Conservation (phyloP, 1,140 invertebrate genomes). For the Drosophila pseudoobscura region DNA sequence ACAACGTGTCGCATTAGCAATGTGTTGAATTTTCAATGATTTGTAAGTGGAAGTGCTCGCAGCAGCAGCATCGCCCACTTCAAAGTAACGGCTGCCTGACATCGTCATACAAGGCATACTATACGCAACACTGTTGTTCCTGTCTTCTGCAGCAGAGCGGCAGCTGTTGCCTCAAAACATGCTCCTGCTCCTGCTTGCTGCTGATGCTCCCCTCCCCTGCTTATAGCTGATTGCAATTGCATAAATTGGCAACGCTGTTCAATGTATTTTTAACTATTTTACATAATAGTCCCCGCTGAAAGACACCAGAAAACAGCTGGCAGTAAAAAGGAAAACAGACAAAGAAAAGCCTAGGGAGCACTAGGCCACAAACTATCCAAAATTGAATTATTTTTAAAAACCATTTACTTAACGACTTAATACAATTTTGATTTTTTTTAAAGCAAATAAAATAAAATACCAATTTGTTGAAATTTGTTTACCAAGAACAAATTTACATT, state of each 20-base stretch:
- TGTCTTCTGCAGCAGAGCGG: conserved; percentile 24
- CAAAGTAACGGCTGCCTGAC: conserved; percentile 24
- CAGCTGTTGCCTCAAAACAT: conserved; percentile 40
- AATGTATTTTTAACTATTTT: conserved; percentile 64
- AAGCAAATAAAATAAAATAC: no score
- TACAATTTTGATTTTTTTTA: no score
- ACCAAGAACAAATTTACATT: no score
- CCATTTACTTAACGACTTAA: no score
- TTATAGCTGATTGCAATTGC: conserved; percentile 47
- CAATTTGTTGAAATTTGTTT: no score
- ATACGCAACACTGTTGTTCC: conserved; percentile 54
- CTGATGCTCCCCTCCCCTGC: not conserved
- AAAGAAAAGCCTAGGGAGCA: not conserved
- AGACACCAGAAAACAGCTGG: conserved; percentile 12
- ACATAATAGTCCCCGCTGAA: conserved; percentile 39
- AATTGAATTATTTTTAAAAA: no score
- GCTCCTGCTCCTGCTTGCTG: not conserved
- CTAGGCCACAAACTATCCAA: no score
- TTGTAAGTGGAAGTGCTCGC: conserved; percentile 58
- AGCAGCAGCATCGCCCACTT: conserved; percentile 50
- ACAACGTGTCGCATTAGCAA: conserved; percentile 76
- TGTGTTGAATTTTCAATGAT: conserved; percentile 80
- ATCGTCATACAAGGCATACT: conserved; percentile 30
- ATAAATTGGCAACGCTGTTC: conserved; percentile 59
- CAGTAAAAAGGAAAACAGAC: not conserved